Percentiles rank a stretch among this genome's conserved stretches.
phyloP scores from a whole-genome alignment of 2,888 invertebrate genomes.

The Mythimna lalbum region DNA sequence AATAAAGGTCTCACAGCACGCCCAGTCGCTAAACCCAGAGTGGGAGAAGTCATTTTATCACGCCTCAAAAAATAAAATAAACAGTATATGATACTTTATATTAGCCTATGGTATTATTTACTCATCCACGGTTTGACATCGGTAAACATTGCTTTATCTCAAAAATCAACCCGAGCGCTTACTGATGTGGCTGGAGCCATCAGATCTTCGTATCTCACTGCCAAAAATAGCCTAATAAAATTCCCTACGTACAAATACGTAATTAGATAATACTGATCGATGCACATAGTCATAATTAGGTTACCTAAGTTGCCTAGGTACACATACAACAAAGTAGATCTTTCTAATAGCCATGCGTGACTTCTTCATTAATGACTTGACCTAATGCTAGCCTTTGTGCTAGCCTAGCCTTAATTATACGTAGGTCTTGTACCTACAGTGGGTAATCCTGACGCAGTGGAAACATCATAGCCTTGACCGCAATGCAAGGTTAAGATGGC shows the following conservation, averaged over 20 bases:
- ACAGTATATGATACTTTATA: too few species aligned
- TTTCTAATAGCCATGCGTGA: background rate
- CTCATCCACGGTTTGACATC: too few species aligned
- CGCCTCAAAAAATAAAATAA: background rate
- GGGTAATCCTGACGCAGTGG: background rate
- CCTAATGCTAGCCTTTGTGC: slow-evolving; percentile 6
- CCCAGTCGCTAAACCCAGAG: background rate
- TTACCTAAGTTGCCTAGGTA: background rate
- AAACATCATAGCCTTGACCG: slow-evolving; percentile 35
- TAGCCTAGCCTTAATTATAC: slow-evolving; percentile 21
- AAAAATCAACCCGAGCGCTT: too few species aligned
- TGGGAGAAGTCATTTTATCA: background rate
- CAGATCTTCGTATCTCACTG: too few species aligned
- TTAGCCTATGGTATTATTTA: too few species aligned
- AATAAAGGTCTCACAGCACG: background rate
- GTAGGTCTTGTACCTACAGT: background rate
- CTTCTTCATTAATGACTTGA: slow-evolving; percentile 14
- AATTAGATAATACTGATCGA: background rate
- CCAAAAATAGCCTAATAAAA: background rate
- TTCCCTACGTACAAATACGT: background rate
- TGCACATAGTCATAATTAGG: background rate
- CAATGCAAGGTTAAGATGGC: slow-evolving; percentile 26
- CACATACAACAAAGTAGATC: background rate
- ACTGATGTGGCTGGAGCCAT: too few species aligned
- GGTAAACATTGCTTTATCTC: too few species aligned